These are phyloP conservation scores for Eupristina koningsbergeri DNA, from an alignment of 1,140 invertebrate genomes.

Conservation along the genomic window DNA sequence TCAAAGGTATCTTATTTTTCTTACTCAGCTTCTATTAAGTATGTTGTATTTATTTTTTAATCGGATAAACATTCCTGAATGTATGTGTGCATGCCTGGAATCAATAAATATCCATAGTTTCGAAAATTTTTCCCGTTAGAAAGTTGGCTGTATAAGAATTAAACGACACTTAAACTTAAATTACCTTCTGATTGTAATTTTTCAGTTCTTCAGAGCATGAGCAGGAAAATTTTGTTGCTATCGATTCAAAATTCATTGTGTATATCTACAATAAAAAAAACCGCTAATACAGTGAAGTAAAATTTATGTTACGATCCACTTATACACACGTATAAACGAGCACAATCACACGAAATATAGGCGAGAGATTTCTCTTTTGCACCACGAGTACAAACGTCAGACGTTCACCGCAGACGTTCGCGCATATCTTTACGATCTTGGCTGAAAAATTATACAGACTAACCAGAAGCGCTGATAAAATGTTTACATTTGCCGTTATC, in stretches of 20 bases:
- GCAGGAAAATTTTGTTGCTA: background rate
- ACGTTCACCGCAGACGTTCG: background rate
- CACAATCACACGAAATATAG: slow-evolving; percentile 27
- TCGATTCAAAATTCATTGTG: background rate
- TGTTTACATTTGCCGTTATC: background rate
- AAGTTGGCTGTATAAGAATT: background rate
- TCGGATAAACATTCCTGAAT: no score
- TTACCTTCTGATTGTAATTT: slow-evolving; percentile 1
- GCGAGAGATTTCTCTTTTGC: slow-evolving; percentile 24
- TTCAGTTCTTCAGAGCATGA: background rate
- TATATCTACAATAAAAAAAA: background rate
- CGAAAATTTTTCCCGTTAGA: background rate
- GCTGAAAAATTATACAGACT: slow-evolving; percentile 27
- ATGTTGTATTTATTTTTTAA: no score
- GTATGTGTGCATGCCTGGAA: no score
- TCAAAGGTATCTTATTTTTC: no score
- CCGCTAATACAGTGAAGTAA: slow-evolving; percentile 13
- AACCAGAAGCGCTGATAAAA: slow-evolving; percentile 1
- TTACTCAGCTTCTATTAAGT: no score
- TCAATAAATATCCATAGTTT: no score
- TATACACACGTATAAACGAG: slow-evolving; percentile 1
- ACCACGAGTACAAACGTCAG: background rate
- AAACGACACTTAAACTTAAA: background rate
- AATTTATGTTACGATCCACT: slow-evolving; percentile 42
- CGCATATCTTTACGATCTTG: slow-evolving; percentile 30